Base-by-base conservation (phyloP, 2,113 vertebrate genomes). In the Xyliphius kryptos region DNA sequence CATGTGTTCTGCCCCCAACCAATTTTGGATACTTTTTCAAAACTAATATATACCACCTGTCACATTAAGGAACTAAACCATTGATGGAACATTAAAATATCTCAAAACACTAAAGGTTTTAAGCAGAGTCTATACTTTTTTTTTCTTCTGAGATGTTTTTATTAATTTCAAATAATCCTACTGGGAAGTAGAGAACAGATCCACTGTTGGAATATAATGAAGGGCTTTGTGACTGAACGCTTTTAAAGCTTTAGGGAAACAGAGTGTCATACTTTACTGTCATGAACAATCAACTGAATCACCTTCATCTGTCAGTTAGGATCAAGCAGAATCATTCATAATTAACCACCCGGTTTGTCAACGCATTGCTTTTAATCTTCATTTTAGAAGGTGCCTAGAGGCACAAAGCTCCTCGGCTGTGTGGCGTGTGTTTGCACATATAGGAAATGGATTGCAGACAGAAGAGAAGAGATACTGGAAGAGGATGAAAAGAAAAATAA, bases 271-370 rank as follows among this genome's bases (percentile, higher is more conserved):
- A 67, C 21, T 46, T 54, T 32, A 48, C 21, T 43, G 43, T 17
- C 67, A 58, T 20, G 47, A 54, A 56, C 38, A 13, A 76, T 77
- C 68, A 69, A 53, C 36, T 16, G 3, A 40, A 41, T 62, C 74
- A 80, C 78, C 75, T 80, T 68, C 72, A 48, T 73, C 59, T 12
- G 46, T 78, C 67, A 79, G 72, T 74, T 77, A 75, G 76, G 74
- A 79, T 81, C 74, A 72, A 64, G 48, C 46, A 61, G 63, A 69
- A 63, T 72, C 69, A 61, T 37, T 50, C 46, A 47, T 38, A 59
- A 66, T 72, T 71, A 72, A 70, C 68, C 36, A 38, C 41, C 56
- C 20, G 52, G 20, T 74, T 72, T 74, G 55, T 76, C 67, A 68
- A 49, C 59, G 43, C 32, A 63, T 21, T 48, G 43, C 79, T 79